These are phyloP conservation scores for Menura novaehollandiae DNA, from an alignment of 2,113 vertebrate genomes.

Conservation along the genomic window DNA sequence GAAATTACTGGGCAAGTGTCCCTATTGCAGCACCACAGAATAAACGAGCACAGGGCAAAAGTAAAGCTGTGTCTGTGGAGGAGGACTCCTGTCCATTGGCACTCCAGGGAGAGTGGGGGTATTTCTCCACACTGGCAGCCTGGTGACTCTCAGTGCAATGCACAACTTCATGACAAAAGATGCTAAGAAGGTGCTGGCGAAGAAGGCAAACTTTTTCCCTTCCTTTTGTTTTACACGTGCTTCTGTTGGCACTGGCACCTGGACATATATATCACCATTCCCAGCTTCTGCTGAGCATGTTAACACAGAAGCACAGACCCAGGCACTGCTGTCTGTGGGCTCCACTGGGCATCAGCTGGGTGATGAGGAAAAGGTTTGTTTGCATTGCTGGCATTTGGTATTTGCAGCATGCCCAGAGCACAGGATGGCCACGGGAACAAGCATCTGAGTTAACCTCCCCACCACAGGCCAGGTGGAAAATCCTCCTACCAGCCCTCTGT, in stretches of 20 bases:
- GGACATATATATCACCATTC: not conserved
- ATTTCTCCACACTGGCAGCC: not conserved
- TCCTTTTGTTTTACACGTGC: not conserved
- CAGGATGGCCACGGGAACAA: rapidly evolving
- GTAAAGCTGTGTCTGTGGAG: not conserved
- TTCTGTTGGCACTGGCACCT: not conserved
- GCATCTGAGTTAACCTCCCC: not conserved
- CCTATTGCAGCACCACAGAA: not conserved
- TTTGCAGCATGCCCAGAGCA: not conserved
- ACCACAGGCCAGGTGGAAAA: not conserved
- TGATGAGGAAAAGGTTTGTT: not conserved
- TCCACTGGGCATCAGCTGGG: not conserved
- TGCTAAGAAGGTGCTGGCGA: not conserved
- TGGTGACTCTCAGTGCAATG: not conserved
- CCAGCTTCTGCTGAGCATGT: not conserved
- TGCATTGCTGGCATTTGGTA: not conserved
- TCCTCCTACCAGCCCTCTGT: not conserved
- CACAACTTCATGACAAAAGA: not conserved
- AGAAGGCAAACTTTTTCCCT: not conserved
- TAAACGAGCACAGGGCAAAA: not conserved
- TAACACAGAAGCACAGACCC: not conserved
- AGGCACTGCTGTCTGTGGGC: not conserved
- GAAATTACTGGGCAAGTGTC: not conserved
- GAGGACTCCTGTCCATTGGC: not conserved
- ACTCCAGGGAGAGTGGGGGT: not conserved